Evolutionary conservation across 2,797 vertebrate genomes (phyloP).

Genomic region (Gephyroberyx darwinii): DNA sequence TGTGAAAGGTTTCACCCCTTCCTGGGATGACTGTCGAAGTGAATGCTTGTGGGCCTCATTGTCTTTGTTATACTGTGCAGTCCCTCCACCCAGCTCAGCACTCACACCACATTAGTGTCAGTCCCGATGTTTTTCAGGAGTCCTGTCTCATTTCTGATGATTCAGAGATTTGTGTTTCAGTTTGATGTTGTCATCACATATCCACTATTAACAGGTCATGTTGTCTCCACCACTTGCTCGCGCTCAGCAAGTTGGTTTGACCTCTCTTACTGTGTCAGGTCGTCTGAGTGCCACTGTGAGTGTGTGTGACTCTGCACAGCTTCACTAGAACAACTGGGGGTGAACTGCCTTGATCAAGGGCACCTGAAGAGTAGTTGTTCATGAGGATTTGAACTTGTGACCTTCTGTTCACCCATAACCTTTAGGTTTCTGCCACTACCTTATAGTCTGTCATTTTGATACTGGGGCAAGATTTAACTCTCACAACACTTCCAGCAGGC

Average conservation of each 20-base stretch:
- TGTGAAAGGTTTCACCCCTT: conserved; percentile 34
- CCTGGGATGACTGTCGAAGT: conserved; percentile 24
- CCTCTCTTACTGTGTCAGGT: conserved; percentile 3
- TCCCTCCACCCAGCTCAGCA: conserved; percentile 67
- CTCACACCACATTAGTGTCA: conserved; percentile 79
- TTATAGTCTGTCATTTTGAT: neutral
- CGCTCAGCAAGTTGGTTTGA: conserved; percentile 38
- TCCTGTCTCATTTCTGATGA: conserved; percentile 75
- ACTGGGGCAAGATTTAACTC: neutral
- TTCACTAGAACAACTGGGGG: conserved; percentile 26
- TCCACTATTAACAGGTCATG: conserved; percentile 51
- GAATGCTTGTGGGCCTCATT: conserved; percentile 29
- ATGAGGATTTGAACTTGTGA: neutral
- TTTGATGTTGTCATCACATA: conserved; percentile 74
- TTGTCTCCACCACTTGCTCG: conserved; percentile 38
- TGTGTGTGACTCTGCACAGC: conserved; percentile 28
- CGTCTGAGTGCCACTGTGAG: conserved; percentile 3
- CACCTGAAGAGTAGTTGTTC: conserved; percentile 9
- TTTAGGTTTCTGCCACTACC: too few species aligned
- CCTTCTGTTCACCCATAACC: too few species aligned
- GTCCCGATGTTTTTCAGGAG: conserved; percentile 66
- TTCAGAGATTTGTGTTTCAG: conserved; percentile 74
- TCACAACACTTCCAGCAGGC: too few species aligned
- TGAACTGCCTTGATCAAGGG: conserved; percentile 47
- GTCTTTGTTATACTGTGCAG: conserved; percentile 60